Base-by-base conservation (phyloP, 2,888 invertebrate species). In the Cryptosula pallasiana region DNA sequence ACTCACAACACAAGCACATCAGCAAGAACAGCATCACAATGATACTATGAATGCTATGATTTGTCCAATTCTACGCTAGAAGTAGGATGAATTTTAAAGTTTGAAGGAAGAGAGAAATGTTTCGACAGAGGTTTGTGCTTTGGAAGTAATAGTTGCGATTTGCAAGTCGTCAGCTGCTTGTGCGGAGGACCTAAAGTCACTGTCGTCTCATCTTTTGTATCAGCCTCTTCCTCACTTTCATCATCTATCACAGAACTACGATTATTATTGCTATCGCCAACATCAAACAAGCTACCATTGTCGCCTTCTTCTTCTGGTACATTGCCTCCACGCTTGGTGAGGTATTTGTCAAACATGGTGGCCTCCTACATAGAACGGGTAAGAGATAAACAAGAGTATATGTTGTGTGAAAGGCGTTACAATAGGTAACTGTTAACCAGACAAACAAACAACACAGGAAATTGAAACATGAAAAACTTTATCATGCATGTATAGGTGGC, bases 31-130 rank as follows among this genome's bases (percentile, higher is more conserved):
- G 45, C 45, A 13, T 45, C 45, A 20, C 45, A 13, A 45, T 13
- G 20, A 5, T 13, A 45, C 45, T 13, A 5, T 45, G 5, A 45
- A 13, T 20, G 45, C 45, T 45, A 45, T 45, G 45, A 45, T 5
- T 20, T 45, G 20, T 45, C 45, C 20, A 45, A 20, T 13, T 45
- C 20, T 45, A 45, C 45, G 45, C 20, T 20, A 45, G 9, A 13
- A 13, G 32, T 63, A 13, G 63, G 63, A 63, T 63, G 20, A 63
- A 63, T 63, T 63, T 63, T 63, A 63, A 63, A 63, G 63, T 63
- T 34, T 25, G 20, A 63, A 25, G 63, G 63, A 25, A 63, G 32
- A 32, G 63, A 63, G n/a, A 20, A 63, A 63, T 63, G 63, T 63
- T 63, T 63, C n/a, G 32, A 63, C 63, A 63, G n/a, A 3, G 63